phyloP scores from a whole-genome alignment of 2,888 invertebrate genomes.

The Thelaira solivaga region DNA sequence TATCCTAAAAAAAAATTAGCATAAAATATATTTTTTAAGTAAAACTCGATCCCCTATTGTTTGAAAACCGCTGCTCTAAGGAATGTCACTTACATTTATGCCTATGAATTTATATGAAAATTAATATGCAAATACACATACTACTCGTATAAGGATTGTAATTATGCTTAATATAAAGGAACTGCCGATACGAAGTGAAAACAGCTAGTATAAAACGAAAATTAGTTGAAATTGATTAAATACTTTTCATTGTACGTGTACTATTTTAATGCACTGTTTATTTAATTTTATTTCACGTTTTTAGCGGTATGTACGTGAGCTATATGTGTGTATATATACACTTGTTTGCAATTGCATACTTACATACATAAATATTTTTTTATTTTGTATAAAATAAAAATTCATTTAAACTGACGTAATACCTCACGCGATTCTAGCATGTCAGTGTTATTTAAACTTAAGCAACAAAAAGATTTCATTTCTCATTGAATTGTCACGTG shows the following conservation, averaged over 20 bases:
- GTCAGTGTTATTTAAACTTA: constrained; percentile 59
- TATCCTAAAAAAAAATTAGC: too few relatives aligned
- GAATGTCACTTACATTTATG: too few relatives aligned
- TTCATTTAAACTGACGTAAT: constrained; percentile 76
- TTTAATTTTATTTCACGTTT: constrained; percentile 25
- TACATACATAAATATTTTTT: neutral
- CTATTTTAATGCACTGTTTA: neutral
- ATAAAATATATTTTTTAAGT: too few relatives aligned
- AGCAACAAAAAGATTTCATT: constrained; percentile 20
- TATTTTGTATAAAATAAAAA: constrained; percentile 57
- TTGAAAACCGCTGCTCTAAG: too few relatives aligned
- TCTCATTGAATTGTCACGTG: constrained; percentile 56
- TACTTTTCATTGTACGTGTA: neutral
- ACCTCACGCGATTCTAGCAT: constrained; percentile 77
- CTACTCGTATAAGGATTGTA: too few relatives aligned
- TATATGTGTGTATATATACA: neutral
- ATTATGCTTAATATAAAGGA: too few relatives aligned
- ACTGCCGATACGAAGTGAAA: too few relatives aligned
- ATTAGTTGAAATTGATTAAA: too few relatives aligned
- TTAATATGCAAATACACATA: too few relatives aligned
- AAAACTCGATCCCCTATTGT: too few relatives aligned
- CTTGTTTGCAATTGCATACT: neutral
- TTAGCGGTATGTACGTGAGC: constrained; percentile 8
- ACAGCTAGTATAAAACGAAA: too few relatives aligned
- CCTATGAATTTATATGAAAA: too few relatives aligned